These are phyloP conservation scores for Callorhinus ursinus DNA, from an alignment of 2,113 vertebrate genomes.

Conservation along the genomic window DNA sequence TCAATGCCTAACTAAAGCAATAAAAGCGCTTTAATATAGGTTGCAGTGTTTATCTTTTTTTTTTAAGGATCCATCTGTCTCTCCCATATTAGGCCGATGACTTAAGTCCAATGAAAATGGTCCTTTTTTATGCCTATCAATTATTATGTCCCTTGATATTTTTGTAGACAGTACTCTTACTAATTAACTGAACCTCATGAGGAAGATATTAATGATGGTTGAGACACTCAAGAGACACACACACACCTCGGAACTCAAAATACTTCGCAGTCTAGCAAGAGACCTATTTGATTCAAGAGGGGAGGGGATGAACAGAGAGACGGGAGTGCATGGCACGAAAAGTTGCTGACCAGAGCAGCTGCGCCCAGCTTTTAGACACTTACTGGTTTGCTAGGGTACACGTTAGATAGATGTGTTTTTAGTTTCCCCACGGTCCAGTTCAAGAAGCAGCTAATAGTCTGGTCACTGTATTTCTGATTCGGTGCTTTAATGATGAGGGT, in stretches of 20 bases:
- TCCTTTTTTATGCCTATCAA: conserved; percentile 12
- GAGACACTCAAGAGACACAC: conserved; percentile 19
- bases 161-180: conserved; percentile 29
- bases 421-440: conserved; percentile 97
- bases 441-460: conserved; percentile 95
- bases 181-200: conserved; percentile 67
- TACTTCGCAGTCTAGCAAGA: background rate
- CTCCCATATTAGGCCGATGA: background rate
- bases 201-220: conserved; percentile 14
- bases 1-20: conserved; percentile 33
- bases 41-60: background rate
- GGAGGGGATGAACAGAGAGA: background rate
- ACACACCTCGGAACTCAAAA: background rate
- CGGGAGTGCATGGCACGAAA: background rate
- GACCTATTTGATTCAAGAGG: background rate
- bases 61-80: background rate
- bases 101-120: conserved; percentile 34
- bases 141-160: conserved; percentile 28
- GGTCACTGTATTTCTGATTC: conserved; percentile 97
- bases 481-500: conserved; percentile 96
- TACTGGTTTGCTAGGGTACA: conserved; percentile 96
- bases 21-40: background rate
- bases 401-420: conserved; percentile 93
- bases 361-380: conserved; percentile 76
- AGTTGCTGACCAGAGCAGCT: background rate